Evolutionary conservation across 2,113 vertebrate genomes (phyloP), one percentile per base, ranked within the genome.

Genomic region (Muscicapa adusta): DNA sequence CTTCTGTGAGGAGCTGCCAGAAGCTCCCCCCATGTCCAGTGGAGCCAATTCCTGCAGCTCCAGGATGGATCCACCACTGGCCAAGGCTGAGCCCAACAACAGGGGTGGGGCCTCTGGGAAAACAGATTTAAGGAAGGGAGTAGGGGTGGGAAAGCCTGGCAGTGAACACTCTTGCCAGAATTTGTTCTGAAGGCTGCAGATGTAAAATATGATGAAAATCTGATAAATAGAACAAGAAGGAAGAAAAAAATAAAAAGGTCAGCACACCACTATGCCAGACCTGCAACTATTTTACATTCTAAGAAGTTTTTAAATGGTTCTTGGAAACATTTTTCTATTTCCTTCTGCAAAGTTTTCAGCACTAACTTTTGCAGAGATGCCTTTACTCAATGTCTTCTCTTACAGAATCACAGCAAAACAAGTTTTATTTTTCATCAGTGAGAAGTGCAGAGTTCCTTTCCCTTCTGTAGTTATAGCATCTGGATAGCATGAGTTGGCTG

Each of bases 161-260:
- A 18, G 80, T 42, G 26, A 60, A 33, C 45, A 75, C 10, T 88
- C 43, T 36, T 76, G 92, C 89, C 90, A 94, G 90, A 93, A 96
- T 95, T 93, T 93, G 31, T 95, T 96, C 91, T 96, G 92, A 97
- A 81, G 54, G 80, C 82, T 94, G 73, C 57, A 91, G 96, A 97
- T 89, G 74, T 96, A 85, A 95, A 92, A 81, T 48, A 62, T 76
- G 80, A 97, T 94, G 88, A 96, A 96, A 96, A 94, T 96, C 92
- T 96, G 90, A 97, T 94, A 97, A 97, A 97, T 82, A 56, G 67
- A 34, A 81, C 93, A 87, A 62, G 63, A 67, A 47, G 34, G 7
- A 31, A 24, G 23, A 40, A 62, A 45, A 38, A 54, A 71, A 40
- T 60, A 45, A 38, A 54, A 71, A 84, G 75, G 91, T 93, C 75